A percentile compares a stretch with the other conserved stretches of the same genome.
Evolutionary conservation across 1,140 invertebrate species (phyloP).

Genomic region (Trissolcus basalis): DNA sequence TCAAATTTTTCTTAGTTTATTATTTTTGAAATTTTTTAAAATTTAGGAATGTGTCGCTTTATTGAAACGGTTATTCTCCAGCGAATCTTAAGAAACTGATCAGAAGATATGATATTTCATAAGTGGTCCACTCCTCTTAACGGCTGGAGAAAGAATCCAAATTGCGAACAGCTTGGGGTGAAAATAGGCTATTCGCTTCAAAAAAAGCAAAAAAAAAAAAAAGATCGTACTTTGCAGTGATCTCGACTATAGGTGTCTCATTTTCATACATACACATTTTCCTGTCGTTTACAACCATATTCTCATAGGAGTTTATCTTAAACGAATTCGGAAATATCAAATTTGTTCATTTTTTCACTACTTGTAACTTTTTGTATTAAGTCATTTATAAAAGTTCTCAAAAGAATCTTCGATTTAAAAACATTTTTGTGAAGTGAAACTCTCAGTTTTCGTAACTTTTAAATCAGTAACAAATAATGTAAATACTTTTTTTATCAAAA

Average conservation of each 20-base stretch:
- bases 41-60: not conserved
- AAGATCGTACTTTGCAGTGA: constrained; percentile 58
- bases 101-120: constrained; percentile 32
- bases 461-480: too few species aligned
- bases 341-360: too few species aligned
- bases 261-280: constrained; percentile 68
- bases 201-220: constrained; percentile 15
- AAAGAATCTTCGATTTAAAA: too few species aligned
- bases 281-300: constrained; percentile 62
- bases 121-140: constrained; percentile 25
- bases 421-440: too few species aligned
- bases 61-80: not conserved
- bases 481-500: too few species aligned
- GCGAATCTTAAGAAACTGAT: constrained; percentile 8
- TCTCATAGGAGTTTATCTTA: constrained; percentile 5
- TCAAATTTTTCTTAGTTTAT: too few species aligned
- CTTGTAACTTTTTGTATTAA: too few species aligned
- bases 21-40: too few species aligned
- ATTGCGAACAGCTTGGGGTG: constrained; percentile 31
- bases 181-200: constrained; percentile 36
- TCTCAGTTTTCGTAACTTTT: too few species aligned
- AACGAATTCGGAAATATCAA: constrained; percentile 5
- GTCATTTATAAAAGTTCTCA: too few species aligned
- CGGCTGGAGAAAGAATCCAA: constrained; percentile 19
- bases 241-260: constrained; percentile 63